Evolutionary conservation across 2,888 invertebrate species (phyloP), one percentile per base, ranked within the genome.

Genomic region (Tiliacea citrago): DNA sequence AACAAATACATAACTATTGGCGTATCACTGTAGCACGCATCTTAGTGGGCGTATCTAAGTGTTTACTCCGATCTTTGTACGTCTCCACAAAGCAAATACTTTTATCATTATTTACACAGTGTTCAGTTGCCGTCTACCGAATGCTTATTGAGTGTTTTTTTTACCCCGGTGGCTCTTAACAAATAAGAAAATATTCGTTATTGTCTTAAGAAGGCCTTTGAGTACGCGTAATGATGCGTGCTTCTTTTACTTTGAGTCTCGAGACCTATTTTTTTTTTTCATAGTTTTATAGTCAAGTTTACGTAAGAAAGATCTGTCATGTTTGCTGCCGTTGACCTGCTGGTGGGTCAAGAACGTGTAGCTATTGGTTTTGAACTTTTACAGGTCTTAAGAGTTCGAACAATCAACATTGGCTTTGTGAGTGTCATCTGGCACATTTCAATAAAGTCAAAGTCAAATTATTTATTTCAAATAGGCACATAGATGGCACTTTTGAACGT

Each of bases 61-160:
- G 93, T 96, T 96, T 95, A 89, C 94, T 87, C 87, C 91, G 94
- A 94, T 95, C 95, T 95, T 95, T 95, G 95, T 95, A 94, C 91
- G 92, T 91, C 92, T 94, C 91, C 90, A 92, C 92, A 92, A 90
- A 91, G 92, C 92, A 96, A 96, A 96, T 94, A 96, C 95, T 95
- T 96, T 95, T 95, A 95, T 94, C 95, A 90, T 89, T 95, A 93
- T 96, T 96, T 93, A 95, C 94, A 92, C 91, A 94, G 94, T 94
- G 92, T 95, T 90, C 91, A 92, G 94, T 95, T 93, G 91, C 94
- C 91, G 91, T 93, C 93, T 93, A 93, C 94, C 90, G 91, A 93
- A 92, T 90, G 89, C 88, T 88, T 90, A 91, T 90, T 89, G 91
- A 92, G 90, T 92, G 88, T 90, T 92, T 92, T 92, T n/a, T 90